Conservation (phyloP, 2,888 invertebrate genomes). For the Pyrrhia umbra region DNA sequence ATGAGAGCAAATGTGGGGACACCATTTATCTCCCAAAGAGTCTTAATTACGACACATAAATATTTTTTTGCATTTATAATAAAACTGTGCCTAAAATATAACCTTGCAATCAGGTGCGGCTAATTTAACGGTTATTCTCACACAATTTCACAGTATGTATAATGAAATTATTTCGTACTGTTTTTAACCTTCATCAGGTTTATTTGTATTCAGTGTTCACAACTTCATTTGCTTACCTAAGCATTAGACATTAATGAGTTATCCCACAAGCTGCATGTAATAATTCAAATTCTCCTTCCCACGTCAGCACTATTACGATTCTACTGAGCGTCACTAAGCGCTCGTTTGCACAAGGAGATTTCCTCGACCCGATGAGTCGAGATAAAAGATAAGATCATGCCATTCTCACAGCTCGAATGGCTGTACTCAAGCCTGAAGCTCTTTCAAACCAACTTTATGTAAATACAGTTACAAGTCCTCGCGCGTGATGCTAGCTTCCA, state of each 20-base stretch:
- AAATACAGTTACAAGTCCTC: constrained; percentile 25
- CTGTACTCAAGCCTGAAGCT: constrained; percentile 24
- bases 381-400: constrained; percentile 40
- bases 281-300: neutral
- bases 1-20: neutral
- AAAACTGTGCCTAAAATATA: too few species aligned
- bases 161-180: too few species aligned
- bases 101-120: too few species aligned
- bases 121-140: too few species aligned
- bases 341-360: constrained; percentile 36
- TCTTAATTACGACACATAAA: too few species aligned
- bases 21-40: too few species aligned
- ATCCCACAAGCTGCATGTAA: neutral
- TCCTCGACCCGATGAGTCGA: constrained; percentile 13
- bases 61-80: too few species aligned
- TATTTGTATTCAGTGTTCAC: too few species aligned
- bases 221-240: too few species aligned
- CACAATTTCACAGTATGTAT: too few species aligned
- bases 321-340: constrained; percentile 20
- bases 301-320: neutral
- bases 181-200: too few species aligned
- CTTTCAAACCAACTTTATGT: constrained; percentile 33
- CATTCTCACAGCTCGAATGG: constrained; percentile 25
- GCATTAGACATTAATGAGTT: neutral
- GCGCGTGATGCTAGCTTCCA: constrained; percentile 14